Base-by-base conservation (phyloP, 2,888 invertebrate genomes). In the Sesia apiformis region DNA sequence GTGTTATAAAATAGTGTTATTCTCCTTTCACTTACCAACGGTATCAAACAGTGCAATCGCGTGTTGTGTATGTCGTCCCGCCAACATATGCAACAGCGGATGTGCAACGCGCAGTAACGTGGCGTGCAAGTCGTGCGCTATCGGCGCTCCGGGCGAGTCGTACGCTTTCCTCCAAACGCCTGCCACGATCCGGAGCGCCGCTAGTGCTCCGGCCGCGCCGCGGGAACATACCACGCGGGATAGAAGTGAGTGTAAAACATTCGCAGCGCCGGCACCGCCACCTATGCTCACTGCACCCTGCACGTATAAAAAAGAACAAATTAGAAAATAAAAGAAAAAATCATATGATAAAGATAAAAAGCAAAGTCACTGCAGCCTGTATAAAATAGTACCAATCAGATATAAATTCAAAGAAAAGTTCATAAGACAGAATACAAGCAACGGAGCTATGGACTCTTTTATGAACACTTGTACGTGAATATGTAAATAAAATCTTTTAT, bases 1-100 rank as follows among this genome's bases (percentile, higher is more conserved):
- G 23, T 23, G 23, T 23, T 23, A 23, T 23, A 23, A 23, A 23
- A 23, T 23, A 23, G 23, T 23, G 23, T 23, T 23, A 23, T 23
- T 23, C 23, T 23, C 23, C 23, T 23, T 23, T 23, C 23, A 70
- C 78, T 63, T 3, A 88, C 87, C 86, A 59, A 88, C 80, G 23
- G 84, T 95, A 93, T 54, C 95, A 93, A 91, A 95, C 93, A 68
- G 96, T 79, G 58, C 95, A 94, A 59, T 92, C 92, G 70, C 93
- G 90, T 66, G 92, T 86, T 52, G 92, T 91, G 67, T 92, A 88
- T 60, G 95, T 78, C 38, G 92, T 90, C 54, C 93, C 90, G 54
- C 93, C 90, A 57, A 93, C 93, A 73, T 93, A 92, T 56, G 95
- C 92, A 78, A 70, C 65, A 96, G 81, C 63, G 94, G 93, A 66